Percentiles rank a stretch among this genome's conserved stretches.
These are phyloP conservation scores for Pterophyllum scalare DNA, from an alignment of 2,113 vertebrate species.

Conservation along the genomic window DNA sequence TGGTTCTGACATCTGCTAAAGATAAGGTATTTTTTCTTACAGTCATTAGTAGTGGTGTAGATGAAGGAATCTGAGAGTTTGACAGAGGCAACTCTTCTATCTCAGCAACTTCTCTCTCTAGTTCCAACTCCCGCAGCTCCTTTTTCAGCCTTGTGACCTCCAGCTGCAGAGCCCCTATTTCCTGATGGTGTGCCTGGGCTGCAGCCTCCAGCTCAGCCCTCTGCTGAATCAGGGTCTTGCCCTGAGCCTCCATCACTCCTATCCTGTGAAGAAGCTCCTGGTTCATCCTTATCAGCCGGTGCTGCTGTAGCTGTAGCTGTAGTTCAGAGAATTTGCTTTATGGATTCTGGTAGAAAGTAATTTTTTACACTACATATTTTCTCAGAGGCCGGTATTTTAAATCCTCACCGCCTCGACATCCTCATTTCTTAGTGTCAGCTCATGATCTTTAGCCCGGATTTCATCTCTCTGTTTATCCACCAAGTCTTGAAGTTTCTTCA, in stretches of 20 bases:
- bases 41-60: neutral
- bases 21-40: constrained; percentile 29
- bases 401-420: constrained; percentile 89
- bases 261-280: constrained; percentile 90
- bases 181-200: constrained; percentile 89
- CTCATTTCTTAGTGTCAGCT: constrained; percentile 87
- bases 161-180: constrained; percentile 78
- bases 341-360: neutral
- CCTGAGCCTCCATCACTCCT: constrained; percentile 88
- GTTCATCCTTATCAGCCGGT: constrained; percentile 91
- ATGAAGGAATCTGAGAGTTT: neutral
- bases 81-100: constrained; percentile 11
- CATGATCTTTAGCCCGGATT: constrained; percentile 89
- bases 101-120: constrained; percentile 36
- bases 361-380: neutral
- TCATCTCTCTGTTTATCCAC: constrained; percentile 93
- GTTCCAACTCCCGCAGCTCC: constrained; percentile 55
- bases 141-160: constrained; percentile 81
- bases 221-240: constrained; percentile 90
- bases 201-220: constrained; percentile 89
- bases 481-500: constrained; percentile 90
- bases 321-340: neutral
- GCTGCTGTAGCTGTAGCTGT: constrained; percentile 94
- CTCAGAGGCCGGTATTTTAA: neutral
- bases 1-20: neutral